Base-by-base conservation (phyloP, 2,888 invertebrate species). In the Prionchulus punctatus region DNA sequence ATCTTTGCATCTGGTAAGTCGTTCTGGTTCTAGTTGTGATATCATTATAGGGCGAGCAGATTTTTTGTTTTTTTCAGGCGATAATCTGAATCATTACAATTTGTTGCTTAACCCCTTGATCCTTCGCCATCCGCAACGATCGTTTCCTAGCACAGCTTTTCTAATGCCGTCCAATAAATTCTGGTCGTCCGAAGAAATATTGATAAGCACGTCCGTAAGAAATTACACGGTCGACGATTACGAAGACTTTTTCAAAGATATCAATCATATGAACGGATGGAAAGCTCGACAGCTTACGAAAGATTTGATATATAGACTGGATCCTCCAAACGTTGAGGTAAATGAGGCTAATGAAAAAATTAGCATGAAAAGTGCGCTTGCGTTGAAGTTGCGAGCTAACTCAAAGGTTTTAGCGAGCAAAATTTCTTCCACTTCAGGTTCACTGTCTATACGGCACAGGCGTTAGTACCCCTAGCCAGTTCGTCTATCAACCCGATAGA, bases 71-170 rank as follows among this genome's bases (percentile, higher is more conserved):
- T 54, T 68, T 71, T 54, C 69, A 87, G 89, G 92, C 56, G 94
- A 96, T 71, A 85, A 91, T 74, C 79, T 96, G 58, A 91, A 92
- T 60, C 84, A 90, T 1, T 82, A 62, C 54, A 64, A 66, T 18
- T 59, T 82, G 68, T 80, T 89, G 55, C 76, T 98, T 53, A 81
- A 85, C 59, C 83, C 86, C 58, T 82, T 82, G 68, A 81, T 81
- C 57, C 79, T 94, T 68, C 81, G 86, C 59, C 77, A 81, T 55
- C 85, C 90, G 75, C 94, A 96, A 77, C 84, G 94, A 60, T 86
- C 91, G 18, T 85, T 84, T 69, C 90, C 94, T 0, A 94, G 92
- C 65, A 80, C 94, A 18, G 86, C 94, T n/a, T 98, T 89, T 84
- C 78, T 98, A 51, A 76, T 96, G 72, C 98, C 98, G 0, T 86